Conservation (phyloP, 2,113 vertebrate genomes). For the Neodon shergylaensis region DNA sequence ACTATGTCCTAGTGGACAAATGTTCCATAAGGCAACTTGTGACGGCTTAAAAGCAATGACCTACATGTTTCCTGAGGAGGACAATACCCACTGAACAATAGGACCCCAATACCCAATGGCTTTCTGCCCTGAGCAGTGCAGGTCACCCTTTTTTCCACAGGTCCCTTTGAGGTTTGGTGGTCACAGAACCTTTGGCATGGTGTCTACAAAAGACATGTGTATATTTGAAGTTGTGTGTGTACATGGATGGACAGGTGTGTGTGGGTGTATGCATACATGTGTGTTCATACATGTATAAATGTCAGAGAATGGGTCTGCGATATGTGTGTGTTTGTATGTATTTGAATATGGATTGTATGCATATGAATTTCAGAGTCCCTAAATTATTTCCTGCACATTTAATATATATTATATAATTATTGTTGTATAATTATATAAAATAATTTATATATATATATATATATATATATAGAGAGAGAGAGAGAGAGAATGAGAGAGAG, state of each 20-base stretch:
- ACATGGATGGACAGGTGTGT: no score
- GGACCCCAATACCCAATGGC: background rate
- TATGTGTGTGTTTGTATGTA: background rate
- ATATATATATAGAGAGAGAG: no score
- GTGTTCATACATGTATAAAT: no score
- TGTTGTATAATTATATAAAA: no score
- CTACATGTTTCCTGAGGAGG: background rate
- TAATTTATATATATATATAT: no score
- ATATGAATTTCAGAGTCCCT: no score
- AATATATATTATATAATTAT: background rate
- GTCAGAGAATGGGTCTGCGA: background rate
- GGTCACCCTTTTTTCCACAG: accelerated
- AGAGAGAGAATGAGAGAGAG: no score
- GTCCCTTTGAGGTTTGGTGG: background rate
- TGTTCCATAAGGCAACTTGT: accelerated
- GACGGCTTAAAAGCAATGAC: background rate
- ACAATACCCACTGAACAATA: background rate
- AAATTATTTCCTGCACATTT: background rate
- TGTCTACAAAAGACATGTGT: background rate
- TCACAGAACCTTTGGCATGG: background rate
- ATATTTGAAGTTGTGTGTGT: background rate
- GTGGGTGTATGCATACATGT: background rate
- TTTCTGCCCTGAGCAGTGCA: background rate
- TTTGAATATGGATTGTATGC: background rate
- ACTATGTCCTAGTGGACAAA: background rate